A percentile compares a stretch with the other conserved stretches of the same genome.
Evolutionary conservation across 2,797 vertebrate genomes (phyloP).

Genomic region (Hipposideros larvatus): DNA sequence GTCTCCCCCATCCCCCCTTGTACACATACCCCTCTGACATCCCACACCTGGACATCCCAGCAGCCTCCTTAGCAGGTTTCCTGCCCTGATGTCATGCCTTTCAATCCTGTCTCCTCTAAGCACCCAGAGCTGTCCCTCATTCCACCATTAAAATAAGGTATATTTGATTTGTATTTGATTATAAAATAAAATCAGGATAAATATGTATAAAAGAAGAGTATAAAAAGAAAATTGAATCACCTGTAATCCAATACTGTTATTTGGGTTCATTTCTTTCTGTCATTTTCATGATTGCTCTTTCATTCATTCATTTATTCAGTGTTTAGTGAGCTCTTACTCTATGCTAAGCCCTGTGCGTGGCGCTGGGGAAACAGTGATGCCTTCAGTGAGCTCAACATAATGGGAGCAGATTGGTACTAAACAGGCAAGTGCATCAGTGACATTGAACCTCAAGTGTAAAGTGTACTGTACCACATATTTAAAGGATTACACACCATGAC

Average conservation of each 20-base stretch:
- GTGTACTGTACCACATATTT: not conserved
- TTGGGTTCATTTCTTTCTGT: not conserved
- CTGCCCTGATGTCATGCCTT: not conserved
- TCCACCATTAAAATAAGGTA: not conserved
- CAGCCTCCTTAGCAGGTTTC: not conserved
- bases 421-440: not conserved
- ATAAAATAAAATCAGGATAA: not conserved
- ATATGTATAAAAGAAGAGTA: not conserved
- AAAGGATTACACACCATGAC: not conserved
- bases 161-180: not conserved
- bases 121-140: not conserved
- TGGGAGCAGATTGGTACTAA: fast-evolving
- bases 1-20: not conserved
- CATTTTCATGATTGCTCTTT: not conserved
- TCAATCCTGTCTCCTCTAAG: not conserved
- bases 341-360: not conserved
- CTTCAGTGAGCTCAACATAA: not conserved
- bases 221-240: not conserved
- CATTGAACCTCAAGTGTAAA: fast-evolving
- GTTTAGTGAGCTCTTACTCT: not conserved
- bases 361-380: not conserved
- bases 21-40: too few relatives aligned
- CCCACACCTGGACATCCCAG: too few relatives aligned
- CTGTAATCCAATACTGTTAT: not conserved
- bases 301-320: not conserved